phyloP scores from a whole-genome alignment of 2,888 invertebrate genomes.

The Calameuta idolon region DNA sequence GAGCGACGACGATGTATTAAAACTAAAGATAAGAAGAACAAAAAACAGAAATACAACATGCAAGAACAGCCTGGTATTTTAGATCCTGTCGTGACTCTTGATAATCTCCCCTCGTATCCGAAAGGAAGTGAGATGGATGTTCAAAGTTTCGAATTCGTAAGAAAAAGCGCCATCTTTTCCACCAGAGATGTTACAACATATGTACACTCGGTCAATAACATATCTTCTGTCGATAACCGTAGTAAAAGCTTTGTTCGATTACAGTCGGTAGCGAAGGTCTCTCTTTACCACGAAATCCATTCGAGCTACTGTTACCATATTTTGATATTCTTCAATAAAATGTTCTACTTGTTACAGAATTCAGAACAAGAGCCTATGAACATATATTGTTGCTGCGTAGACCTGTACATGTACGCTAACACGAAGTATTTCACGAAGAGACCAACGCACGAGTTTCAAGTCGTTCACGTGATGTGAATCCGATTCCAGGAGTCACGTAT shows the following conservation, averaged over 20 bases:
- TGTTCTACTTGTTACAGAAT: slow-evolving; percentile 35
- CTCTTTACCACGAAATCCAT: not conserved
- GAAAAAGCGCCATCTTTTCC: slow-evolving; percentile 1
- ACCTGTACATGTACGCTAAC: slow-evolving; percentile 48
- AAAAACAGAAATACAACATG: not conserved
- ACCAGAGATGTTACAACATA: not conserved
- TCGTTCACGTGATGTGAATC: slow-evolving; percentile 53
- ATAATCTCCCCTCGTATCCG: slow-evolving; percentile 19
- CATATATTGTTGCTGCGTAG: slow-evolving; percentile 58
- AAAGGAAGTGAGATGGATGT: slow-evolving; percentile 7
- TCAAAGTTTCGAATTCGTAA: slow-evolving; percentile 18
- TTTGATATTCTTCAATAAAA: not conserved
- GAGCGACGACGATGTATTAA: not conserved
- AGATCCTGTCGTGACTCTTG: slow-evolving; percentile 32
- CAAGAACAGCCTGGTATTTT: slow-evolving; percentile 24
- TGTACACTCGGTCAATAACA: not conserved
- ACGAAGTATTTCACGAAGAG: slow-evolving; percentile 17
- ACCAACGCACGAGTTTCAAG: slow-evolving; percentile 56
- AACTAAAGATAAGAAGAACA: not conserved
- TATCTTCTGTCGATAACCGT: not conserved
- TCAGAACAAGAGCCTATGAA: slow-evolving; percentile 48
- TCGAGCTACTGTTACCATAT: not conserved
- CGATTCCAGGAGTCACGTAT: not conserved
- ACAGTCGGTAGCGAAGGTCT: not conserved
- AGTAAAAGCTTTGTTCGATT: not conserved